Percentiles rank a stretch among this genome's conserved stretches.
Conservation (phyloP, 2,888 invertebrate species). For the Plemyria rubiginata region DNA sequence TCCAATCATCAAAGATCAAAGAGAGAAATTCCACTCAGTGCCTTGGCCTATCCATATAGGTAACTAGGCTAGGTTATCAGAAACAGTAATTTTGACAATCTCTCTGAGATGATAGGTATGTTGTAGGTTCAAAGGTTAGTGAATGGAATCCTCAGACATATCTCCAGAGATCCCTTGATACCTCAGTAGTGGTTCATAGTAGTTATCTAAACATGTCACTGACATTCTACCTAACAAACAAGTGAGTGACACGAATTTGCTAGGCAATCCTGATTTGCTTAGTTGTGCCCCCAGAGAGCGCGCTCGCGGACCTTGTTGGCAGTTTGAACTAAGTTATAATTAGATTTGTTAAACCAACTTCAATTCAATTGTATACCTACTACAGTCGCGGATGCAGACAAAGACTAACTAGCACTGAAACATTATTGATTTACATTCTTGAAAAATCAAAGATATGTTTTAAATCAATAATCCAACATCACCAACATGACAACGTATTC, state of each 20-base stretch:
- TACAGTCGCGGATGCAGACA: conserved; percentile 25
- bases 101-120: not conserved
- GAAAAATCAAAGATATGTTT: too few species aligned
- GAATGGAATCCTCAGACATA: not conserved
- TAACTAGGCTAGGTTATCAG: not conserved
- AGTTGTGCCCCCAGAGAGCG: conserved; percentile 43
- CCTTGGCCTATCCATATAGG: not conserved
- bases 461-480: too few species aligned
- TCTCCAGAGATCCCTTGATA: not conserved
- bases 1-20: not conserved
- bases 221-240: conserved; percentile 19
- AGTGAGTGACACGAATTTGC: conserved; percentile 42
- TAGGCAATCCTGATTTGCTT: conserved; percentile 46
- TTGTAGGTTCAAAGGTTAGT: not conserved
- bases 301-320: conserved; percentile 43
- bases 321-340: conserved; percentile 52
- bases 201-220: not conserved
- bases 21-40: too few species aligned
- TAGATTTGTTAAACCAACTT: conserved; percentile 53
- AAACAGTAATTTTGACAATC: not conserved
- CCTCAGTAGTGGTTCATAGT: not conserved
- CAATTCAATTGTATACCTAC: conserved; percentile 40
- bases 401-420: conserved; percentile 1
- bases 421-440: too few species aligned
- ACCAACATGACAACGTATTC: too few species aligned